Conservation (phyloP, 2,888 invertebrate genomes). For the Subacronicta megacephala region DNA sequence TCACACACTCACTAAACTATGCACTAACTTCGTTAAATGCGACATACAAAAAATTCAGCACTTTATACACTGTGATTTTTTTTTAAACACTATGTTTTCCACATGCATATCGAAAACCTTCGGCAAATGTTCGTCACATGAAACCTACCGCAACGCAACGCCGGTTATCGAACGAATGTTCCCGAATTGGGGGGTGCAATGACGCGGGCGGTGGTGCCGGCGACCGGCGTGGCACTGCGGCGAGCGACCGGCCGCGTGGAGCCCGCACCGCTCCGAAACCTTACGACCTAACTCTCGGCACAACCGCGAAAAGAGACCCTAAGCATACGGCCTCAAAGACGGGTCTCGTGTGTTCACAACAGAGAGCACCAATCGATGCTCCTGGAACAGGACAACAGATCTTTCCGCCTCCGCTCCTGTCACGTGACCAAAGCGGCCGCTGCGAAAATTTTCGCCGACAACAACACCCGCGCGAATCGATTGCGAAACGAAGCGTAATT, state of each 20-base stretch:
- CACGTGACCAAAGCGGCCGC: slow-evolving; percentile 70
- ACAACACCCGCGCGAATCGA: slow-evolving; percentile 58
- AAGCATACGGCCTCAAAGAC: slow-evolving; percentile 51
- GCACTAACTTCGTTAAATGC: slow-evolving; percentile 49
- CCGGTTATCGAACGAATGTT: slow-evolving; percentile 71
- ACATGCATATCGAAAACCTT: slow-evolving; percentile 54
- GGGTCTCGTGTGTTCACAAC: slow-evolving; percentile 43
- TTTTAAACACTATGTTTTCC: slow-evolving; percentile 54
- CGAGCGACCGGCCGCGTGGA: slow-evolving; percentile 81
- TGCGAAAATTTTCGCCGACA: slow-evolving; percentile 71
- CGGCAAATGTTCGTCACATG: slow-evolving; percentile 68
- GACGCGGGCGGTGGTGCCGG: slow-evolving; percentile 77
- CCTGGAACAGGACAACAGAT: slow-evolving; percentile 86
- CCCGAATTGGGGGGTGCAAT: slow-evolving; percentile 55
- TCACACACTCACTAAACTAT: slow-evolving; percentile 61
- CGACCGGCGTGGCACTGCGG: slow-evolving; percentile 86
- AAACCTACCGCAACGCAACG: slow-evolving; percentile 82
- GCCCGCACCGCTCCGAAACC: slow-evolving; percentile 68
- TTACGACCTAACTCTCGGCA: slow-evolving; percentile 72
- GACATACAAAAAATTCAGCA: slow-evolving; percentile 60
- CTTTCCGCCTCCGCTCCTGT: slow-evolving; percentile 84
- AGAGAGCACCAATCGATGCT: slow-evolving; percentile 84
- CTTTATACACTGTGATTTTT: slow-evolving; percentile 52
- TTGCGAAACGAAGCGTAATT: slow-evolving; percentile 71
- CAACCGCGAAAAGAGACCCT: slow-evolving; percentile 58